A percentile compares a stretch with the other conserved stretches of the same genome.
Evolutionary conservation across 2,888 invertebrate genomes (phyloP).

Genomic region (Andrena fulva): DNA sequence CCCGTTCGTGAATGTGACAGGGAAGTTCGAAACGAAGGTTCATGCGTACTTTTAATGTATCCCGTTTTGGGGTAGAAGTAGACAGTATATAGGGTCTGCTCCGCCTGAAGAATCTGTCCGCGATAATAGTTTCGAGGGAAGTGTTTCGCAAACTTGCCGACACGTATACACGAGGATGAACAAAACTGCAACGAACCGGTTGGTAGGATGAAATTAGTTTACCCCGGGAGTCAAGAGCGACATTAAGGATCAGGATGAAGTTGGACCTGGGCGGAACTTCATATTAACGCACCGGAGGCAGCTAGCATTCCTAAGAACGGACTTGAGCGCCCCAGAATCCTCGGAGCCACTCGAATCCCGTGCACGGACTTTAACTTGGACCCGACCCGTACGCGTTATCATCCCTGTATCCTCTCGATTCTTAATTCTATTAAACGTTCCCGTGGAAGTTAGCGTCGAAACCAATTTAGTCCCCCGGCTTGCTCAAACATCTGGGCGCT

Average conservation of each 20-base stretch:
- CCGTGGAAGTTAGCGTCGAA: constrained; percentile 2
- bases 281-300: constrained; percentile 5
- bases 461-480: constrained; percentile 5
- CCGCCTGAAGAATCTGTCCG: no score
- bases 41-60: no score
- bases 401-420: not conserved
- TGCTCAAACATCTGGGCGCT: not conserved
- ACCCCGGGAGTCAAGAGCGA: constrained; percentile 12
- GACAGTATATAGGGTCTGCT: no score
- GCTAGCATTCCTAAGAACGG: not conserved
- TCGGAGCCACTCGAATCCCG: not conserved
- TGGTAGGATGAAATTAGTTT: constrained; percentile 23
- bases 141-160: no score
- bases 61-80: no score
- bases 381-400: constrained; percentile 7
- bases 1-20: not conserved
- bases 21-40: no score
- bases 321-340: not conserved
- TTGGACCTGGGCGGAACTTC: constrained; percentile 13
- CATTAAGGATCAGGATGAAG: constrained; percentile 28
- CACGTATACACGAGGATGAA: not conserved
- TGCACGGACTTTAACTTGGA: constrained; percentile 7
- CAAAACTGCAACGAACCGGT: not conserved
- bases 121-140: no score
- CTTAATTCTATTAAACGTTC: constrained; percentile 25